These are phyloP conservation scores for Aphidoletes aphidimyza DNA, from an alignment of 2,888 invertebrate genomes.

Conservation along the genomic window DNA sequence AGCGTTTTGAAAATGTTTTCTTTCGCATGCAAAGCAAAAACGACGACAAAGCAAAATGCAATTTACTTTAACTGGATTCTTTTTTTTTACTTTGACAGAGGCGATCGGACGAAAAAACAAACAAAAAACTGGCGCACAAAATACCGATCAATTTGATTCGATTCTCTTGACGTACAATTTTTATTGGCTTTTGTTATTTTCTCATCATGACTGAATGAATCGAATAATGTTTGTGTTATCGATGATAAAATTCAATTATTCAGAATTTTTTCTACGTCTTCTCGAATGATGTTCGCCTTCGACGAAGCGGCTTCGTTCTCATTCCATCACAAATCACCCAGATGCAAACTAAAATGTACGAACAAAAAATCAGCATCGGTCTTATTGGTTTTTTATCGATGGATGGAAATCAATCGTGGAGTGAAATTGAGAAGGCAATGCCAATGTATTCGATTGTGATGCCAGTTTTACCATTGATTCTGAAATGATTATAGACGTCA, in stretches of 20 bases:
- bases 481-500: background rate
- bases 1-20: background rate
- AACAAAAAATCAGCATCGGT: too few relatives aligned
- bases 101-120: background rate
- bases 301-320: too few relatives aligned
- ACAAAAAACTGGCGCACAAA: too few relatives aligned
- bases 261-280: background rate
- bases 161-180: background rate
- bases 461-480: background rate
- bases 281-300: too few relatives aligned
- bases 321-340: too few relatives aligned
- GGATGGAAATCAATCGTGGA: background rate
- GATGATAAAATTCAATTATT: conserved; percentile 49
- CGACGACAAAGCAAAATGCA: conserved; percentile 17
- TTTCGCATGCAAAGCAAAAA: background rate
- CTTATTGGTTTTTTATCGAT: background rate
- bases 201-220: conserved; percentile 1
- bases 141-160: background rate
- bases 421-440: background rate
- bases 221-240: conserved; percentile 47
- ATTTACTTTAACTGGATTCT: conserved; percentile 6
- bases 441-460: background rate
- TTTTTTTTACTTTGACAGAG: background rate
- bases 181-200: conserved; percentile 41
- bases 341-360: too few relatives aligned